A percentile compares a stretch with the other conserved stretches of the same genome.
phyloP scores from a whole-genome alignment of 2,888 invertebrate species.

The Liodrosophila aerea region DNA sequence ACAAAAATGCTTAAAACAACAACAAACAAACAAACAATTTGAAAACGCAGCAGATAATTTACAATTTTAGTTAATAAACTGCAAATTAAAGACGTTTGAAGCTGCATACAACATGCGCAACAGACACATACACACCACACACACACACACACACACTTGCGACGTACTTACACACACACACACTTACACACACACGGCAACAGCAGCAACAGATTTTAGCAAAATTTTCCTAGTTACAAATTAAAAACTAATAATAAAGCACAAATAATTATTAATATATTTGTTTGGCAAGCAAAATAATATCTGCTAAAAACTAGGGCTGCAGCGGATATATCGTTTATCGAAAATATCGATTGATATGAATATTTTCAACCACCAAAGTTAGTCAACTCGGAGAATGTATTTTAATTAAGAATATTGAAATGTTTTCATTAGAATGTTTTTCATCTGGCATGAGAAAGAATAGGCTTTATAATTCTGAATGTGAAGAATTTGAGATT shows the following conservation, averaged over 20 bases:
- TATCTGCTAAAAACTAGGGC: not conserved
- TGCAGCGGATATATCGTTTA: too few relatives aligned
- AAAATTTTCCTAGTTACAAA: constrained; percentile 71
- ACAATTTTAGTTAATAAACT: constrained; percentile 72
- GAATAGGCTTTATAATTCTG: too few relatives aligned
- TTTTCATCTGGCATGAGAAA: too few relatives aligned
- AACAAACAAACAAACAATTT: constrained; percentile 38
- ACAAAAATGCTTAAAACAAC: constrained; percentile 46
- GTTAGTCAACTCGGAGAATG: too few relatives aligned
- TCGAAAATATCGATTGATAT: too few relatives aligned
- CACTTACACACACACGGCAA: constrained; percentile 28
- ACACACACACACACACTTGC: constrained; percentile 35
- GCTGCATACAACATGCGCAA: constrained; percentile 66
- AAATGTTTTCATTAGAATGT: too few relatives aligned
- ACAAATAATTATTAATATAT: constrained; percentile 1
- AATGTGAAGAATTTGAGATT: too few relatives aligned
- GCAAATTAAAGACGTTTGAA: constrained; percentile 76
- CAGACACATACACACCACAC: constrained; percentile 38
- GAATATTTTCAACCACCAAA: too few relatives aligned
- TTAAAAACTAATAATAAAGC: constrained; percentile 25
- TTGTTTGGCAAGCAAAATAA: constrained; percentile 1
- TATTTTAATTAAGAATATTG: too few relatives aligned
- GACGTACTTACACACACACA: constrained; percentile 58
- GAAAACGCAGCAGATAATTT: constrained; percentile 66
- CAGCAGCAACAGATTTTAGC: constrained; percentile 61